phyloP scores from a whole-genome alignment of 2,797 vertebrate species.

The Lutjanus argentimaculatus region DNA sequence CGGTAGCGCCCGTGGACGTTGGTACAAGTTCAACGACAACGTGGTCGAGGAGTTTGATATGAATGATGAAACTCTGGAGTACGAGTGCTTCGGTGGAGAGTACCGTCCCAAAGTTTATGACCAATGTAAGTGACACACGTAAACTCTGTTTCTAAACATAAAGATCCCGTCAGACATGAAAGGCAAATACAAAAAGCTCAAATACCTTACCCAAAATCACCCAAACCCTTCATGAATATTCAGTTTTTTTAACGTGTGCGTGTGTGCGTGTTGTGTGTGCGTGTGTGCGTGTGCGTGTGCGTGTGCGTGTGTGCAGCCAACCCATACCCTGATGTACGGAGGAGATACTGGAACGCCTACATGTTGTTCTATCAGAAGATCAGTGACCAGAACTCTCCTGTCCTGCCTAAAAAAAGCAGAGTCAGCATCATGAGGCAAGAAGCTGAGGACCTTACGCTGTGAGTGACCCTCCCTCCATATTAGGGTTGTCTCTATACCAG shows the following conservation, averaged over 20 bases:
- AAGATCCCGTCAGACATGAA: too few relatives aligned
- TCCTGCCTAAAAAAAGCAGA: constrained; percentile 96
- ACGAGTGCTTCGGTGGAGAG: constrained; percentile 98
- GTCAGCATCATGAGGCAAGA: constrained; percentile 98
- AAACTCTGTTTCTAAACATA: too few relatives aligned
- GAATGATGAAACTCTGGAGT: constrained; percentile 97
- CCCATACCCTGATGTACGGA: constrained; percentile 95
- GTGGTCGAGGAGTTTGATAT: constrained; percentile 98
- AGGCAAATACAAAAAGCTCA: too few relatives aligned
- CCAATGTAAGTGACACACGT: constrained; percentile 89
- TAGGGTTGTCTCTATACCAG: too few relatives aligned
- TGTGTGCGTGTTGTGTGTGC: too few relatives aligned
- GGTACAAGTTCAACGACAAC: constrained; percentile 99
- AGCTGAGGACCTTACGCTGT: constrained; percentile 96
- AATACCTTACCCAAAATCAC: too few relatives aligned
- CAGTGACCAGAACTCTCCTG: constrained; percentile 97
- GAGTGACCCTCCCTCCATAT: constrained; percentile 70
- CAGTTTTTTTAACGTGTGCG: too few relatives aligned
- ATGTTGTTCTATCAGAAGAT: constrained; percentile 99
- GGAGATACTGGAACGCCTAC: constrained; percentile 99
- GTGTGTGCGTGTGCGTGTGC: neutral
- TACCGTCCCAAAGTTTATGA: constrained; percentile 99
- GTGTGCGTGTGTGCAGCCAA: constrained; percentile 87
- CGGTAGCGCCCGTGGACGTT: constrained; percentile 93
- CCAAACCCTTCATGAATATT: neutral